phyloP scores from a whole-genome alignment of 2,888 invertebrate species.

The Gymnoscelis rufifasciata region DNA sequence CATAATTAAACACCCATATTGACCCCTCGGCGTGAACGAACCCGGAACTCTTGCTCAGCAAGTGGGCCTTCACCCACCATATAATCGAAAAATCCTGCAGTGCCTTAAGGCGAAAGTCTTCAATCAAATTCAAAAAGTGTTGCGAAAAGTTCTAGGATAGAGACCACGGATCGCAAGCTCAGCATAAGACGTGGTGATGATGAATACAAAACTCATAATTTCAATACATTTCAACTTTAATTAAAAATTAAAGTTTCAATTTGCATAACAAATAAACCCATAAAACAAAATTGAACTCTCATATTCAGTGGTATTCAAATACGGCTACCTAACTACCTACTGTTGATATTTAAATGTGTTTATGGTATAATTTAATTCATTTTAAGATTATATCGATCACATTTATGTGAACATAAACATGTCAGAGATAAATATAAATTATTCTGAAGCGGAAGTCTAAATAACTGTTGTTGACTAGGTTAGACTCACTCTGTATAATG shows the following conservation, averaged over 20 bases:
- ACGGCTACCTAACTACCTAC: constrained; percentile 19
- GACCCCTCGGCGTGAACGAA: too few species aligned
- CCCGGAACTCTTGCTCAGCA: too few species aligned
- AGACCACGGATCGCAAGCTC: too few species aligned
- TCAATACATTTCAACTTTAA: too few species aligned
- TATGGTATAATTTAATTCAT: constrained; percentile 30
- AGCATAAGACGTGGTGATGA: too few species aligned
- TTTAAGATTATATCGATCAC: constrained; percentile 28
- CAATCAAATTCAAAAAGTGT: too few species aligned
- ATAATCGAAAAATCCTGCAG: too few species aligned
- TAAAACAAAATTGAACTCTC: constrained; percentile 28
- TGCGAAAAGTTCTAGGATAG: too few species aligned
- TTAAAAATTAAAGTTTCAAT: constrained; percentile 21
- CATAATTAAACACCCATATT: too few species aligned
- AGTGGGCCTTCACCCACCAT: too few species aligned
- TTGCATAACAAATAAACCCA: constrained; percentile 27
- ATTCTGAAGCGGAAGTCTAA: constrained; percentile 22
- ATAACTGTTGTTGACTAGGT: constrained; percentile 12
- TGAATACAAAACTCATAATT: too few species aligned
- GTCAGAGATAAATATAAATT: constrained; percentile 22
- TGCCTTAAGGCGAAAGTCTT: too few species aligned
- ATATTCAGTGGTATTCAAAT: constrained; percentile 19
- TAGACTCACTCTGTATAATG: constrained; percentile 7
- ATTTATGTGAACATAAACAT: constrained; percentile 28
- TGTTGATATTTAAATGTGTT: constrained; percentile 30